phyloP scores from a whole-genome alignment of 2,113 vertebrate species.

The Catharus fuscescens region DNA sequence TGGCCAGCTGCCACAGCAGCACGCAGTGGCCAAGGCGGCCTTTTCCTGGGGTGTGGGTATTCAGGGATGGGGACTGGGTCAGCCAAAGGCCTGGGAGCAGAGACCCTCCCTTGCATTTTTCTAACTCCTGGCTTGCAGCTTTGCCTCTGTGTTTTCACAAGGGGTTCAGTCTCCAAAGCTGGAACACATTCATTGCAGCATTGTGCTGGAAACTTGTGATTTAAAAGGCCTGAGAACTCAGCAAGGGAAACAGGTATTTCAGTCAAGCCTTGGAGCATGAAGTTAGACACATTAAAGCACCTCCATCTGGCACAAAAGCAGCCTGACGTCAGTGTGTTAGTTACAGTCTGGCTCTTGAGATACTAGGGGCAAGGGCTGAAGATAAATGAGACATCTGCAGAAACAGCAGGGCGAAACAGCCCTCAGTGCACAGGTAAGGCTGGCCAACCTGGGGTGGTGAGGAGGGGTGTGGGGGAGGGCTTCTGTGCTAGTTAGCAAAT shows the following conservation, averaged over 20 bases:
- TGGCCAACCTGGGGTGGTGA: background rate
- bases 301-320: background rate
- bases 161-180: background rate
- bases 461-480: background rate
- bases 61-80: background rate
- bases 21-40: accelerated
- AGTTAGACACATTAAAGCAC: background rate
- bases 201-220: background rate
- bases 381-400: background rate
- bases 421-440: background rate
- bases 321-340: background rate
- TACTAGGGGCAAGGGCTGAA: background rate
- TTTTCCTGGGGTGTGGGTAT: accelerated
- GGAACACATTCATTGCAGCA: background rate
- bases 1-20: background rate
- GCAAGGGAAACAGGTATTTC: background rate
- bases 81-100: background rate
- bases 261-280: background rate
- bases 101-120: background rate
- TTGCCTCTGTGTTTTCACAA: background rate
- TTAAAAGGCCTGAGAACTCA: background rate
- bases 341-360: background rate
- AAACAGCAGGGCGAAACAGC: background rate
- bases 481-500: background rate
- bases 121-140: background rate